A percentile compares a stretch with the other conserved stretches of the same genome.
Conservation (phyloP, 2,113 vertebrate species). For the Eurystomus gularis region DNA sequence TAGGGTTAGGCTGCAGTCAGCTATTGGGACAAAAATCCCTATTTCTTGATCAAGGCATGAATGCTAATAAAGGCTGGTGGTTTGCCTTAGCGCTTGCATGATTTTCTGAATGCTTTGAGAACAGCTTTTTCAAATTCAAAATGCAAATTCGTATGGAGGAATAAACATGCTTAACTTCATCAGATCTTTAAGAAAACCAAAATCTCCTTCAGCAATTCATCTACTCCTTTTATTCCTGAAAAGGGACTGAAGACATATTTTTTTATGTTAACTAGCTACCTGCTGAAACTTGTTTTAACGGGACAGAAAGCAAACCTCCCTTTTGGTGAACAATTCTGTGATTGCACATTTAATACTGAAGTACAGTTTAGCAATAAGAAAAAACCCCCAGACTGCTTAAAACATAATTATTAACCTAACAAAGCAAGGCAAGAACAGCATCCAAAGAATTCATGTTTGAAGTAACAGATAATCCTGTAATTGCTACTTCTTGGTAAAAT, state of each 20-base stretch:
- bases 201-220: neutral
- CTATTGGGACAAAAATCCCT: neutral
- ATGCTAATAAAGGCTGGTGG: neutral
- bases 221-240: neutral
- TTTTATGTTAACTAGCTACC: neutral
- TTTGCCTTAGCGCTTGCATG: neutral
- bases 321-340: neutral
- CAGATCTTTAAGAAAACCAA: neutral
- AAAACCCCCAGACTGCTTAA: constrained; percentile 7
- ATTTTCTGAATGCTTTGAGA: neutral
- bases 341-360: neutral
- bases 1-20: neutral
- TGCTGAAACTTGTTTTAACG: neutral
- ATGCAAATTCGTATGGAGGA: neutral
- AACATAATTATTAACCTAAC: constrained; percentile 53
- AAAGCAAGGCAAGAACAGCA: constrained; percentile 33
- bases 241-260: neutral
- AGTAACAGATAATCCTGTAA: constrained; percentile 72
- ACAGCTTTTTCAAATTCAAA: neutral
- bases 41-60: neutral
- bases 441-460: constrained; percentile 65
- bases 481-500: constrained; percentile 65
- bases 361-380: neutral
- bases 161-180: neutral
- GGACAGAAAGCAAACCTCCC: neutral